Percentiles rank a stretch among this genome's conserved stretches.
Conservation (phyloP, 2,797 vertebrate species). For the Acrocephalus scirpaceus region DNA sequence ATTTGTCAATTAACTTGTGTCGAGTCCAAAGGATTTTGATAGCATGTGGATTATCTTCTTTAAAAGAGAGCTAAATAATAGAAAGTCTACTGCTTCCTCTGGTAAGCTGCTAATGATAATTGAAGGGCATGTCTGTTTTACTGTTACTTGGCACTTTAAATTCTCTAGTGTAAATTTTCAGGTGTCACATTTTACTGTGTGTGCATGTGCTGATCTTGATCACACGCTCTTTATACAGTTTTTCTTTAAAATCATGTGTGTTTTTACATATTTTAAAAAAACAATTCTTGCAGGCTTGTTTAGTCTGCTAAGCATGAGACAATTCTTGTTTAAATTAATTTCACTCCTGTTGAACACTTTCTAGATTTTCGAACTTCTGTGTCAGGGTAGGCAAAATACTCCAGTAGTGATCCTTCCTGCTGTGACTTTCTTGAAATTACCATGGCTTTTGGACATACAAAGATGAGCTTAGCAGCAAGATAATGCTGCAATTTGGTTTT, state of each 20-base stretch:
- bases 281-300: background rate
- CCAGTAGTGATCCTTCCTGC: background rate
- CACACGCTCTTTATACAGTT: background rate
- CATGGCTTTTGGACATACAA: background rate
- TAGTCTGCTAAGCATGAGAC: background rate
- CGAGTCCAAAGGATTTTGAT: background rate
- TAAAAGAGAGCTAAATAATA: background rate
- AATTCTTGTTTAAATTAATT: background rate
- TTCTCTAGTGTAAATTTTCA: background rate
- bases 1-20: background rate
- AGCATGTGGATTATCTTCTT: background rate
- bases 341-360: background rate
- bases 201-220: background rate
- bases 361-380: background rate
- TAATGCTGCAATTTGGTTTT: background rate
- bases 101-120: background rate
- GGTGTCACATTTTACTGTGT: background rate
- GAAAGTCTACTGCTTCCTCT: background rate
- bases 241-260: background rate
- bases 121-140: background rate
- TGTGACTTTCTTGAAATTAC: background rate
- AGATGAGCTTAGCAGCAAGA: background rate
- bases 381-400: background rate
- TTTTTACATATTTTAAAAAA: background rate
- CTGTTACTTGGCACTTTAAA: background rate